Evolutionary conservation across 2,888 invertebrate genomes (phyloP).

Genomic region (Drosophila recens): DNA sequence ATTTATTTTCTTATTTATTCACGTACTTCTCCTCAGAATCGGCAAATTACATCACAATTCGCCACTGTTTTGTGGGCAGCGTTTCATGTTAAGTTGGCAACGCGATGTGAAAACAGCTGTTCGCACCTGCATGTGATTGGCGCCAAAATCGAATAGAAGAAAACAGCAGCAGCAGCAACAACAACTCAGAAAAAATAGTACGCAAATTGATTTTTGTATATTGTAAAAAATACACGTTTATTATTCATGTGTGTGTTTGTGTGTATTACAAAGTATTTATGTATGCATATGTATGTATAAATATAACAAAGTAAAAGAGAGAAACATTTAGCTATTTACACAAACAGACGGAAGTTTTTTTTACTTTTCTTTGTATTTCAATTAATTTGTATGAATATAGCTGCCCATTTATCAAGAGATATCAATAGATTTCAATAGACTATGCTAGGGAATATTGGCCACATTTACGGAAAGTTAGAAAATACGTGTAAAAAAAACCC

Average conservation of each 20-base stretch:
- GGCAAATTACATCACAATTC: constrained; percentile 55
- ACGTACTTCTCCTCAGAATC: constrained; percentile 11
- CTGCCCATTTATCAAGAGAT: constrained; percentile 42
- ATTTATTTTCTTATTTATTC: constrained; percentile 23
- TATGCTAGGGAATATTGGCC: constrained; percentile 71
- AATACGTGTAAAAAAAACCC: constrained; percentile 58
- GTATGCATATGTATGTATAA: constrained; percentile 33
- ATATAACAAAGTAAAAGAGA: constrained; percentile 62
- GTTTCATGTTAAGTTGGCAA: constrained; percentile 55
- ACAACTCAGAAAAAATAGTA: constrained; percentile 1
- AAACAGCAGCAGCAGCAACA: background rate
- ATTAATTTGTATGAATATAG: constrained; percentile 35
- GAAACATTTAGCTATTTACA: constrained; percentile 70
- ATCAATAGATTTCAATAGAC: constrained; percentile 37
- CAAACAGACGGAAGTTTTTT: constrained; percentile 51
- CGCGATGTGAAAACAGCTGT: constrained; percentile 57
- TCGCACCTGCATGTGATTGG: constrained; percentile 35
- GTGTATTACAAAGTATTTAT: constrained; percentile 60
- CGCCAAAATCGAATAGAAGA: constrained; percentile 2
- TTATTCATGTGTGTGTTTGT: constrained; percentile 51
- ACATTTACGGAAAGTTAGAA: constrained; percentile 69
- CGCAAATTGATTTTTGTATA: constrained; percentile 41
- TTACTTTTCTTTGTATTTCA: constrained; percentile 10
- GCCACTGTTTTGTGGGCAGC: constrained; percentile 20
- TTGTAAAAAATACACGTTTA: constrained; percentile 76